Evolutionary conservation across 1,140 invertebrate genomes (phyloP), one percentile per base, ranked within the genome.

Genomic region (Drosophila willistoni): DNA sequence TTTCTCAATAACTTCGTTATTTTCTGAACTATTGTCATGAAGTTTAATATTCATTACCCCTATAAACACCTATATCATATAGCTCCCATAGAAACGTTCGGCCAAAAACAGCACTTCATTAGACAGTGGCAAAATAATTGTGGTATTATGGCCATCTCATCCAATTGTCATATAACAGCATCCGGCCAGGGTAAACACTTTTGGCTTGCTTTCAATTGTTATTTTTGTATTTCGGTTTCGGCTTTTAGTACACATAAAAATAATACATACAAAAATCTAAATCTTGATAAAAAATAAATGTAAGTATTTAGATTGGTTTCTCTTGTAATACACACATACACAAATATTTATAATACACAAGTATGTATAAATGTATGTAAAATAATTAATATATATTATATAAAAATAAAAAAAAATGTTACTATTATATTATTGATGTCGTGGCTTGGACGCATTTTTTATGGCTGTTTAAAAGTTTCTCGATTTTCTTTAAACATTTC

Each of bases 181-280:
- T 22, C 19, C 19, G 19, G 19, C 1, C 19, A 22, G 22, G 22
- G 22, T 25, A 25, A 25, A 36, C 10, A 17, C 14, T 14, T 34
- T 6, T 34, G 29, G 6, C 6, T 34, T 34, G n/a, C 7, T 60
- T 69, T 64, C 54, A 44, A 17, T 69, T 75, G 73, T 76, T 76
- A 75, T 56, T 64, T 69, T 75, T 75, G 73, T 76, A 76, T 76
- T 59, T 59, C 56, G 33, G 9, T 75, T 69, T 75, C 39, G 19
- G 19, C 39, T 64, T 75, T 76, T 41, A 36, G 22, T 70, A 69
- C 57, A 39, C 62, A 76, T 76, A 64, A 76, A 76, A 76, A 71
- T 71, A 60, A 70, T 67, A 75, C 73, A 75, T 68, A 75, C 73
- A 68, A 75, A 75, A 59, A 75, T 75, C 61, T 69, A 69, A 76